Conservation (phyloP, 2,113 vertebrate species). For the Australoheros scitulus region DNA sequence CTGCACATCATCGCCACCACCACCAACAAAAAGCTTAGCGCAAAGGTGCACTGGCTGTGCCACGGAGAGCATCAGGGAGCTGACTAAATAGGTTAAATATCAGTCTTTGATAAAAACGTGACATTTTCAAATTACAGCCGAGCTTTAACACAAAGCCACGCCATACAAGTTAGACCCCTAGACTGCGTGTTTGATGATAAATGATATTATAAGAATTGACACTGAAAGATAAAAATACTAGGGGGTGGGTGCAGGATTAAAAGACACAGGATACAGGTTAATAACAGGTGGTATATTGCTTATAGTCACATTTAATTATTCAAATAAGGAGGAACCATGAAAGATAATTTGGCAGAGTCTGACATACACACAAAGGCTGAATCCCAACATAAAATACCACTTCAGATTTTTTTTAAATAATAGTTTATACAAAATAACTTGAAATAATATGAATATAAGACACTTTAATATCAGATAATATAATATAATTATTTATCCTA, state of each 20-base stretch:
- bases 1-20: conserved; percentile 2
- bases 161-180: not conserved
- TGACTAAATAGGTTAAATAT: not conserved
- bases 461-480: not conserved
- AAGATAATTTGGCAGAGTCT: not conserved
- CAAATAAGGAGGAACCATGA: too few species aligned
- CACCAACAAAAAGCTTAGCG: not conserved
- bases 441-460: too few species aligned
- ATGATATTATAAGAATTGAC: not conserved
- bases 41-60: not conserved
- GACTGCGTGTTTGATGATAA: not conserved
- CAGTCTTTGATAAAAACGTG: not conserved
- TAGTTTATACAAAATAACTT: too few species aligned
- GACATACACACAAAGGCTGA: not conserved
- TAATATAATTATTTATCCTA: not conserved
- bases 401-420: too few species aligned
- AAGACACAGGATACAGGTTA: not conserved
- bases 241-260: not conserved
- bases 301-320: not conserved
- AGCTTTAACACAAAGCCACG: not conserved
- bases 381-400: not conserved
- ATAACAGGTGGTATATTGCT: not conserved
- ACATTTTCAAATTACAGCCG: not conserved
- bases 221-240: not conserved
- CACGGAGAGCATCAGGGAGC: not conserved